Evolutionary conservation across 2,888 invertebrate genomes (phyloP).

Genomic region (Melipona bicolor): DNA sequence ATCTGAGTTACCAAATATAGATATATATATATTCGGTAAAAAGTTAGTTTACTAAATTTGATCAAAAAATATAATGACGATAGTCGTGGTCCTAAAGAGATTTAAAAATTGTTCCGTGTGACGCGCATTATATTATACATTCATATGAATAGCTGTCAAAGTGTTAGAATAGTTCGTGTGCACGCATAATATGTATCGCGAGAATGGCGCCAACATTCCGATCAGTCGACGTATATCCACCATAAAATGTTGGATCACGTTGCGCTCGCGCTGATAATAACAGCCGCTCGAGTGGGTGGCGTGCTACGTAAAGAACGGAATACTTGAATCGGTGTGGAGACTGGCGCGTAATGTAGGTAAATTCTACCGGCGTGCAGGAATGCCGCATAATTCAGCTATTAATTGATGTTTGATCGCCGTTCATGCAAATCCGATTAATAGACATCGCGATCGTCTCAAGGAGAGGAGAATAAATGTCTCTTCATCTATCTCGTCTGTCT

Average conservation of each 20-base stretch:
- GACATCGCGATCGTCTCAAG: slow-evolving; percentile 15
- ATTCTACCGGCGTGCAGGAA: slow-evolving; percentile 53
- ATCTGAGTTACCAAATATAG: too few species aligned
- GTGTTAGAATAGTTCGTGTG: slow-evolving; percentile 4
- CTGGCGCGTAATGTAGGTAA: slow-evolving; percentile 40
- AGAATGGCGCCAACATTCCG: slow-evolving; percentile 80
- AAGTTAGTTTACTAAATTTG: not conserved
- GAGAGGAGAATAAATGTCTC: slow-evolving; percentile 35
- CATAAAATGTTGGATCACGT: slow-evolving; percentile 68
- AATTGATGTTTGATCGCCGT: slow-evolving; percentile 62
- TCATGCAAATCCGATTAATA: slow-evolving; percentile 61
- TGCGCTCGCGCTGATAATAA: slow-evolving; percentile 24
- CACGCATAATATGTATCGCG: slow-evolving; percentile 24
- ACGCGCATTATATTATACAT: not conserved
- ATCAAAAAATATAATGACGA: not conserved
- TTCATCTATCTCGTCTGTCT: not conserved
- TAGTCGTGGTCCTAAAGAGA: not conserved
- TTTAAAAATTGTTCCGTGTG: not conserved
- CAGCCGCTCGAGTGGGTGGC: slow-evolving; percentile 33
- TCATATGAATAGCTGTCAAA: not conserved
- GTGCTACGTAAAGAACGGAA: slow-evolving; percentile 45
- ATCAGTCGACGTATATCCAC: slow-evolving; percentile 68
- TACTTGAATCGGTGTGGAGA: slow-evolving; percentile 32
- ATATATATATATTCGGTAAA: too few species aligned
- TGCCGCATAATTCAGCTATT: slow-evolving; percentile 67